Base-by-base conservation (phyloP, 2,113 vertebrate genomes). In the Oostethus manadensis region DNA sequence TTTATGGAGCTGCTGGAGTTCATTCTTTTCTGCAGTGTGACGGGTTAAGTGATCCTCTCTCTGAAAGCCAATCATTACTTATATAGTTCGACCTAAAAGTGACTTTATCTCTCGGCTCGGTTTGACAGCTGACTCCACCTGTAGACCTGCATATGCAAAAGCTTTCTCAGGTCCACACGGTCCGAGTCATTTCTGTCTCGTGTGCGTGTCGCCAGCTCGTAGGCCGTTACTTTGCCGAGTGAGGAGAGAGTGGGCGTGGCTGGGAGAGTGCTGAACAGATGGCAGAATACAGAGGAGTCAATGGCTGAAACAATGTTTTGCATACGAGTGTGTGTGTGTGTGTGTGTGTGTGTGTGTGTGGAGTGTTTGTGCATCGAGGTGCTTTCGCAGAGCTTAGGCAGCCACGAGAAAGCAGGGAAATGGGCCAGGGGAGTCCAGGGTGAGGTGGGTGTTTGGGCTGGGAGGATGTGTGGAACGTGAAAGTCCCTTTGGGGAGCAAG, bases 191-290 rank as follows among this genome's bases (percentile, higher is more conserved):
- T 78, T 81, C 65, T 68, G 73, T 71, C 67, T 51, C 66, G 73
- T 22, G 73, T 81, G 79, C 62, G 63, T 82, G 80, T 83, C 78
- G 73, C 59, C 53, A 4, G 20, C 66, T 60, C n/a, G 35, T 48
- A 83, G 73, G 66, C 77, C 78, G 79, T 74, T 81, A 78, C 85
- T 83, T 81, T 56, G 77, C 70, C 1, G 50, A 79, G 74, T 1
- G 8, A 29, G 51, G 78, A 80, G 71, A 85, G 75, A 73, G 79
- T 80, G 80, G 80, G 76, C 66, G 88, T 86, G 86, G 83, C 84
- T 88, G 81, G 80, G 76, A 59, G 86, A 84, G 69, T 80, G 85
- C 81, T 83, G 26, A 84, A 79, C 84, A 87, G 70, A 85, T 79
- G 80, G 79, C 53, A 73, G 69, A 66, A 50, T 29, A 67, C 58